Percentiles rank a stretch among this genome's conserved stretches.
These are phyloP conservation scores for Takifugu rubripes DNA, from an alignment of 2,797 vertebrate species.

Conservation along the genomic window DNA sequence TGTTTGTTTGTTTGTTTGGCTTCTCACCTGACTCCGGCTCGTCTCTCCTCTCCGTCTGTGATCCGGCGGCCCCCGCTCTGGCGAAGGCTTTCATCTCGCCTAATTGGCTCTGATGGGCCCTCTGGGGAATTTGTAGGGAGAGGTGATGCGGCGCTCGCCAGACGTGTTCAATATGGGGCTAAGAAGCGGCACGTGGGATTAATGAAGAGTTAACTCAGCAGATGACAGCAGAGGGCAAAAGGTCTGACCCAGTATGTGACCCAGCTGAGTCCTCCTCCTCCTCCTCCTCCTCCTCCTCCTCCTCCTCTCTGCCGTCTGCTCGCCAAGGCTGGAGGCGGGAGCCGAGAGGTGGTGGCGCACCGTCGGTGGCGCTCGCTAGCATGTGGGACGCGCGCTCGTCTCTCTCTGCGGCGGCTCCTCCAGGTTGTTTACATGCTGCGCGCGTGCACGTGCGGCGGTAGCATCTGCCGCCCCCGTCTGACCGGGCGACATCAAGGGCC, in stretches of 20 bases:
- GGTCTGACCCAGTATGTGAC: constrained; percentile 18
- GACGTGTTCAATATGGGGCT: constrained; percentile 31
- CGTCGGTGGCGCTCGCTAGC: constrained; percentile 32
- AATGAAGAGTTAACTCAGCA: constrained; percentile 62
- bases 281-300: constrained; percentile 16
- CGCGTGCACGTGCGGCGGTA: constrained; percentile 19
- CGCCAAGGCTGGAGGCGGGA: not conserved
- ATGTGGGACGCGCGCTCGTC: constrained; percentile 36
- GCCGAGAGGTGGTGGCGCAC: constrained; percentile 3
- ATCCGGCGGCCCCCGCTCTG: constrained; percentile 25
- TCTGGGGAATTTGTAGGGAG: constrained; percentile 29
- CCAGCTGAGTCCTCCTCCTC: constrained; percentile 15
- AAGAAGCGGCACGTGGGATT: constrained; percentile 42
- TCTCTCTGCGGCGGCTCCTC: constrained; percentile 29
- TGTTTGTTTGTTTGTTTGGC: constrained; percentile 61
- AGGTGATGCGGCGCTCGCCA: constrained; percentile 10
- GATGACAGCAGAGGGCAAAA: constrained; percentile 39
- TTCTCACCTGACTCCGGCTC: constrained; percentile 61
- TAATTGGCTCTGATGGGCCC: constrained; percentile 67
- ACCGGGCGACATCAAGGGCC: constrained; percentile 39
- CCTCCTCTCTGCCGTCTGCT: constrained; percentile 14
- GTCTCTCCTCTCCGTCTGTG: constrained; percentile 38
- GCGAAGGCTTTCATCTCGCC: constrained; percentile 59
- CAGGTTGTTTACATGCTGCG: constrained; percentile 41
- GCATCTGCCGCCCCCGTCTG: constrained; percentile 48